Evolutionary conservation across 2,888 invertebrate genomes (phyloP).

Genomic region (Alitta virens): DNA sequence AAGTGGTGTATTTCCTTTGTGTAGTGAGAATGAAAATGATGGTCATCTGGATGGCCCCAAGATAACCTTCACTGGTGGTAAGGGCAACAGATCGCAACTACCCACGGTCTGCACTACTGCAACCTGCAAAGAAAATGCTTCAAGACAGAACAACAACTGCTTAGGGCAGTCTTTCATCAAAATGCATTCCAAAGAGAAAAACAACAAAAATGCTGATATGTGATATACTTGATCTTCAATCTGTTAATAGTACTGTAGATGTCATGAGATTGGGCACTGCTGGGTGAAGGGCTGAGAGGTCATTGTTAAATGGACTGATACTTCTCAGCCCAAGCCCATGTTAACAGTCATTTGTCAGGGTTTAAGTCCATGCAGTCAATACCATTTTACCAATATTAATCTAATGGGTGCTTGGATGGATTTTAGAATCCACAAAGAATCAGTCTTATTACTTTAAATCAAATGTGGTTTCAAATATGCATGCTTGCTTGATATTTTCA

Average conservation of each 20-base stretch:
- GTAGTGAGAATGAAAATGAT: too few species aligned
- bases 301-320: too few species aligned
- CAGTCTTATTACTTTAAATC: too few species aligned
- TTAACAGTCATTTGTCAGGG: background rate
- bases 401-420: background rate
- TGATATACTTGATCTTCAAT: conserved; percentile 7
- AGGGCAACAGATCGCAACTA: too few species aligned
- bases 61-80: too few species aligned
- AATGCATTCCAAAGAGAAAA: conserved; percentile 16
- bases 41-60: too few species aligned
- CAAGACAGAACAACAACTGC: conserved; percentile 5
- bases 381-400: background rate
- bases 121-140: background rate
- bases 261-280: background rate
- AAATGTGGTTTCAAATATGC: too few species aligned
- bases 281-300: background rate
- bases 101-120: background rate
- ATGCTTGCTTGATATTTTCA: too few species aligned
- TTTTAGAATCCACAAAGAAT: too few species aligned
- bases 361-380: background rate
- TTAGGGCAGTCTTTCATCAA: conserved; percentile 14
- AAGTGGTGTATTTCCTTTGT: too few species aligned
- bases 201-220: conserved; percentile 3
- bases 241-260: background rate
- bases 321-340: too few species aligned